Evolutionary conservation across 2,113 vertebrate species (phyloP), one percentile per base, ranked within the genome.

Genomic region (Lontra canadensis): DNA sequence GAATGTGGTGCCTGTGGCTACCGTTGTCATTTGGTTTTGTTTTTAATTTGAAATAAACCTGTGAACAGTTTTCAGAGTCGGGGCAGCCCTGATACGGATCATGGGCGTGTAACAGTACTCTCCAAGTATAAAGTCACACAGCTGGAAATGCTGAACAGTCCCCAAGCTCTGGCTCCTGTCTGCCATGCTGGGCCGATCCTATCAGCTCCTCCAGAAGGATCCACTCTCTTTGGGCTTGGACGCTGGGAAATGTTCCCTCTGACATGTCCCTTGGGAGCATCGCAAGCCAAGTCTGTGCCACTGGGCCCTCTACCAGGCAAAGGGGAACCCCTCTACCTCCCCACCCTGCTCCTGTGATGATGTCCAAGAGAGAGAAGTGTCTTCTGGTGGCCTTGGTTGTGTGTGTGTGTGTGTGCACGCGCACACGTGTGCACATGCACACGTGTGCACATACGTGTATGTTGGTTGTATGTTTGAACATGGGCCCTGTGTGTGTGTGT

Each of bases 41-140:
- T 98, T 99, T 98, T 98, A 98, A 99, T 99, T 98, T 96, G 98
- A 98, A 98, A 98, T 98, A 98, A 98, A 98, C 96, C 97, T 98
- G 98, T 98, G 98, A 98, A 98, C 97, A 98, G 96, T 98, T 98
- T 98, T 97, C 98, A 97, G 98, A 98, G 97, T 95, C 81, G 96
- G 96, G 97, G 97, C 92, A 96, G 94, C 94, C 97, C 98, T 97
- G 98, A 98, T 96, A 82, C 34, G 94, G 97, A 98, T 96, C 98
- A 96, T 80, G 96, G 97, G 94, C 52, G 89, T 96, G 93, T 96
- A 98, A 98, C 98, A 97, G 95, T 94, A 98, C 96, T 98, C 11
- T 95, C 95, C 98, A 98, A 95, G 61, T 82, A 98, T 98, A 98
- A 98, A 98, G 98, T 98, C 98, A 98, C 98, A 97, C 94, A 95